Conservation (phyloP, 2,888 invertebrate species). For the Eupeodes latifasciatus region DNA sequence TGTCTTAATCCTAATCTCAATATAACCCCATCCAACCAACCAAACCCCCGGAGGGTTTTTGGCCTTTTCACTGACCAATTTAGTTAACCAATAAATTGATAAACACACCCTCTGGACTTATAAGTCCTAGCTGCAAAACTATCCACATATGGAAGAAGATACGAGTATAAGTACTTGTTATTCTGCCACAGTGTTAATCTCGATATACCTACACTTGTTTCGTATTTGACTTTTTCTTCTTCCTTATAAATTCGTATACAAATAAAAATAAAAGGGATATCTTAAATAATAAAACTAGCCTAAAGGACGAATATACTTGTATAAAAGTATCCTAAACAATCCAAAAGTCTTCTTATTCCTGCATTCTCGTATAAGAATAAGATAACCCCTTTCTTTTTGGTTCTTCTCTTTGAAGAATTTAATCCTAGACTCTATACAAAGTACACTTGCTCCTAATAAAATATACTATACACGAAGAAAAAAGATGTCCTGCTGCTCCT, state of each 20-base stretch:
- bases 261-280: slow-evolving; percentile 27
- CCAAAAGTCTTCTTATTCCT: slow-evolving; percentile 46
- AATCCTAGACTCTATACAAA: slow-evolving; percentile 16
- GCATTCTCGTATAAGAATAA: neutral
- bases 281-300: slow-evolving; percentile 65
- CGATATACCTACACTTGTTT: neutral
- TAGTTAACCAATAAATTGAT: slow-evolving; percentile 32
- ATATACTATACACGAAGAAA: neutral
- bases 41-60: neutral
- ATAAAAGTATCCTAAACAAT: slow-evolving; percentile 13
- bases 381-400: slow-evolving; percentile 43
- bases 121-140: no score
- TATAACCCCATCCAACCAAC: neutral
- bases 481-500: slow-evolving; percentile 64
- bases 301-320: slow-evolving; percentile 30
- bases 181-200: slow-evolving; percentile 1
- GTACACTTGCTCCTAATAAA: neutral
- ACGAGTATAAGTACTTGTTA: slow-evolving; percentile 33
- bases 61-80: slow-evolving; percentile 31
- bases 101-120: slow-evolving; percentile 28
- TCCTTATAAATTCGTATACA: neutral
- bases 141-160: neutral
- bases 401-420: slow-evolving; percentile 17
- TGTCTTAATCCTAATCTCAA: neutral
- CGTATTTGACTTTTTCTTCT: slow-evolving; percentile 25